Percentiles rank a stretch among this genome's conserved stretches.
These are phyloP conservation scores for Protodeltote pygarga DNA, from an alignment of 2,888 invertebrate genomes.

Conservation along the genomic window DNA sequence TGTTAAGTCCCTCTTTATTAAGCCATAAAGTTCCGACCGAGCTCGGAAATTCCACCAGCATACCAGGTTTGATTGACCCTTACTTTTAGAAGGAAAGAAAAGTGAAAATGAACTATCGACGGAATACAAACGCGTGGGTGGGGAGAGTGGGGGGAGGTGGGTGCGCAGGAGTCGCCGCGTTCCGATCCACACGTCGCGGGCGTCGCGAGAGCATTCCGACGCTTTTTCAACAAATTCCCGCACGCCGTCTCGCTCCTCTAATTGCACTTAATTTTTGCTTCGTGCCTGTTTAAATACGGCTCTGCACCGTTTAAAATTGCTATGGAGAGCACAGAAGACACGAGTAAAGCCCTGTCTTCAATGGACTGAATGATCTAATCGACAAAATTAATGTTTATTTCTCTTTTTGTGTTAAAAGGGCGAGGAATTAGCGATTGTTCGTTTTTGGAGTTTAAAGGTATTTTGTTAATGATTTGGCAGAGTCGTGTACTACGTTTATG, in stretches of 20 bases:
- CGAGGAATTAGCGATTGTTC: slow-evolving; percentile 33
- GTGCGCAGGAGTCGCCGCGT: slow-evolving; percentile 59
- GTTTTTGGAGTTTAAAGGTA: slow-evolving; percentile 19
- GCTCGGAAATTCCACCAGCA: slow-evolving; percentile 39
- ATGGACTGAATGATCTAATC: slow-evolving; percentile 31
- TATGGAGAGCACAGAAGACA: slow-evolving; percentile 49
- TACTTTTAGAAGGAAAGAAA: slow-evolving; percentile 49
- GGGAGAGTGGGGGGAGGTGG: slow-evolving; percentile 18
- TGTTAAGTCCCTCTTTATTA: slow-evolving; percentile 41
- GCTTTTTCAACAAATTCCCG: slow-evolving; percentile 77
- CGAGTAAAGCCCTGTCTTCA: slow-evolving; percentile 40
- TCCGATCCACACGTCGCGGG: slow-evolving; percentile 72
- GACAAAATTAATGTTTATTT: slow-evolving; percentile 29
- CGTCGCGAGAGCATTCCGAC: slow-evolving; percentile 71
- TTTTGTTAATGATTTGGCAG: slow-evolving; percentile 5
- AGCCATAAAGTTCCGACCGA: slow-evolving; percentile 34
- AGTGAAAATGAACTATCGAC: slow-evolving; percentile 54
- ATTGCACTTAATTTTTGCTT: slow-evolving; percentile 82
- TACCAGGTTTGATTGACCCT: slow-evolving; percentile 52
- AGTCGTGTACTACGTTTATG: background rate
- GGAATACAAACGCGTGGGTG: slow-evolving; percentile 43
- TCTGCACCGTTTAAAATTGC: slow-evolving; percentile 67
- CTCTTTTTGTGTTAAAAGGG: slow-evolving; percentile 24
- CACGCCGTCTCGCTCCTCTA: slow-evolving; percentile 78
- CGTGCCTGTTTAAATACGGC: slow-evolving; percentile 80